phyloP scores from a whole-genome alignment of 2,113 vertebrate genomes.

The Seriola quinqueradiata region DNA sequence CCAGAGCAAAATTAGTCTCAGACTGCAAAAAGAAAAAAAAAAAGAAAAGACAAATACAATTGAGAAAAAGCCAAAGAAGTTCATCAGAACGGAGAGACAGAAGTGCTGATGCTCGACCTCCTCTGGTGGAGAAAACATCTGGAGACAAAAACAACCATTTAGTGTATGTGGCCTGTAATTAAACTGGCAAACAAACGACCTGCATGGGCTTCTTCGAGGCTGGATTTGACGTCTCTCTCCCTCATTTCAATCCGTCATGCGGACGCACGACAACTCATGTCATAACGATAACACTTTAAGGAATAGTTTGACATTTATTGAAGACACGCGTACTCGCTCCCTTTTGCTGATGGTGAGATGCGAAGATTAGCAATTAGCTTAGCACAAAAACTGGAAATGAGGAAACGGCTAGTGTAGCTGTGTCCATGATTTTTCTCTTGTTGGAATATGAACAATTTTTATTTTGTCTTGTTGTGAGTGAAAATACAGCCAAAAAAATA shows the following conservation, averaged over 20 bases:
- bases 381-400: background rate
- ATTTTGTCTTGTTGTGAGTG: background rate
- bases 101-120: constrained; percentile 32
- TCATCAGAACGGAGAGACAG: constrained; percentile 11
- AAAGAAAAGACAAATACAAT: constrained; percentile 1
- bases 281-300: background rate
- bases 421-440: background rate
- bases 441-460: background rate
- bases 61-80: background rate
- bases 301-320: background rate
- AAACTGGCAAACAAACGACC: constrained; percentile 48
- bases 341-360: background rate
- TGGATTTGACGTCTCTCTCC: constrained; percentile 29
- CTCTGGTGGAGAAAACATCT: constrained; percentile 36
- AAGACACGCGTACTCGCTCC: background rate
- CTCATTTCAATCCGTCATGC: background rate
- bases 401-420: no score
- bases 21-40: background rate
- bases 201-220: constrained; percentile 33
- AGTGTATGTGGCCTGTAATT: constrained; percentile 46
- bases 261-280: constrained; percentile 1
- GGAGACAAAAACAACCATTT: constrained; percentile 59
- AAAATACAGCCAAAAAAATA: no score
- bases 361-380: background rate
- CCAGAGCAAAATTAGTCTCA: constrained; percentile 43